Base-by-base conservation (phyloP, 2,113 vertebrate genomes). In the Pongo abelii region DNA sequence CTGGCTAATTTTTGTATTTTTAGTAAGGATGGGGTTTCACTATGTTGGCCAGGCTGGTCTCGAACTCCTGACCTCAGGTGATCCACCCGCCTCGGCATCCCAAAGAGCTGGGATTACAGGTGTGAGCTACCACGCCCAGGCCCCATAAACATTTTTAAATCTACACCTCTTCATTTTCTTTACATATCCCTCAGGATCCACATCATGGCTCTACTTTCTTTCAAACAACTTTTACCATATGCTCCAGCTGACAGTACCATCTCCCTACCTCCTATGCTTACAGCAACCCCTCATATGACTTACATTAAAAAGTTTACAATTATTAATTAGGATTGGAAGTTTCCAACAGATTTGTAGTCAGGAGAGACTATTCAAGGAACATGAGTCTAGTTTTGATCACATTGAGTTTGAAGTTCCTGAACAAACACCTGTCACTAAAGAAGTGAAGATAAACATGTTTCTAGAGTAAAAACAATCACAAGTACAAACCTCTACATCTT, bases 71-170 rank as follows among this genome's bases (percentile, higher is more conserved):
- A 64, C 2, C 61, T 64, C 61, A 64, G 61, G 61, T 32, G 27
- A 64, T 64, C 61, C 12, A 2, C 61, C 27, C 5, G 5, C 61
- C 12, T 64, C 13, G 61, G 61, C 61, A 12, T 64, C 61, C 27
- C 27, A 32, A 64, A 32, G 61, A 32, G 27, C 61, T 64, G 61
- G 61, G 61, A 64, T 64, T 64, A 64, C 1, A 64, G 61, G 61
- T 6, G 27, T 64, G 5, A 32, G 61, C 27, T 13, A 64, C 5
- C 11, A 6, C 2, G 0, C 61, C 27, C 10, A 11, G 5, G 27
- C 35, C 2, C 12, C 48, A 25, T 20, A n/a, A 1, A 20, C 5
- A 7, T 48, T 61, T 83, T 57, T 20, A 69, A 38, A 74, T 50
- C 57, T 38, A 32, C 0, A 0, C 6, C 20, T 77, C 75, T 90